Base-by-base conservation (phyloP, 2,113 vertebrate species). In the Nanorana parkeri region DNA sequence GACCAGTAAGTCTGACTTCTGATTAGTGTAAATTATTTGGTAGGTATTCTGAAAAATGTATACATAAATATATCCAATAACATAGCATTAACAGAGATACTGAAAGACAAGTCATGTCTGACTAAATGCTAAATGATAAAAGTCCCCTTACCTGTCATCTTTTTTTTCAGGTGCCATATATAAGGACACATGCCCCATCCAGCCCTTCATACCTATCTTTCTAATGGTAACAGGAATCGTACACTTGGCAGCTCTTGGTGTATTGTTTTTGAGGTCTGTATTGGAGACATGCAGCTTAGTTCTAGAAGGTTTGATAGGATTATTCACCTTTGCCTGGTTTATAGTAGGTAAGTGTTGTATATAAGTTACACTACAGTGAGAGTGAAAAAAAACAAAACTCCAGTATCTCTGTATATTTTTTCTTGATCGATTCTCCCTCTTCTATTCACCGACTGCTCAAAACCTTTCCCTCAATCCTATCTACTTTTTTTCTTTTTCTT, bases 261-360 rank as follows among this genome's bases (percentile, higher is more conserved):
- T 68, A 15, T 13, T 28, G 1, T 36, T 71, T 80, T 1, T 80
- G 17, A 80, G 32, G 51, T 20, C 24, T 15, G 21, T 28, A 1
- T 28, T 68, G 10, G 66, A 71, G 54, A 28, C 5, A n/a, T 51
- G 56, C 55, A 51, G 29, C 55, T 0, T 47, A 0, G 3, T 63
- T 61, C 17, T 80, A 28, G 55, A 80, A 80, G n/a, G 55, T 16
- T 4, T 61, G 11, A n/a, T 80, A 16, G 67, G 66, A 51, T 17
- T 47, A 3, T 71, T 80, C 23, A 61, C 32, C 66, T 71, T 80
- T 69, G 78, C 17, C 19, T 80, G 78, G 78, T 80, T 80, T 52
- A 71, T 80, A 47, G 17, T 21, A 71, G 78, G 78, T 80, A 71
- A 17, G 77, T 61, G 55, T 26, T 56, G 41, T 47, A 47, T 10